Evolutionary conservation across 2,888 invertebrate species (phyloP).

Genomic region (Drosophila rellima): DNA sequence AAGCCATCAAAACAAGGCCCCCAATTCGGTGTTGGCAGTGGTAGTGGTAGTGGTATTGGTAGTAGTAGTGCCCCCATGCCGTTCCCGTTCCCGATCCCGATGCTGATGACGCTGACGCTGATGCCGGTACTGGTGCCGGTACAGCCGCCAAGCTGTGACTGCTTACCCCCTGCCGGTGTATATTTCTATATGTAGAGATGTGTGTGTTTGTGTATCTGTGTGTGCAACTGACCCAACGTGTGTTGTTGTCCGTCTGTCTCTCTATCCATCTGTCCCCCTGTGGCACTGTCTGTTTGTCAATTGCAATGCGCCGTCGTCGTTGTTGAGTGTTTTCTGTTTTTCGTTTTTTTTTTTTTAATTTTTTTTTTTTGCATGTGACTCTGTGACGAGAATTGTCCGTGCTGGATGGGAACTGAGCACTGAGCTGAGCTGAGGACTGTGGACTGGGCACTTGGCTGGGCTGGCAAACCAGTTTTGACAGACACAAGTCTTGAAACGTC

Average conservation of each 20-base stretch:
- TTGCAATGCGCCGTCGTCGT: slow-evolving; percentile 71
- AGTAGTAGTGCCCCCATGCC: slow-evolving; percentile 64
- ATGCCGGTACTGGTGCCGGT: slow-evolving; percentile 51
- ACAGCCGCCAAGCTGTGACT: slow-evolving; percentile 67
- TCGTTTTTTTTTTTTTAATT: slow-evolving; percentile 21
- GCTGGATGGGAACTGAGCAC: slow-evolving; percentile 65
- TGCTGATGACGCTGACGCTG: slow-evolving; percentile 10
- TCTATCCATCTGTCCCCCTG: slow-evolving; percentile 32
- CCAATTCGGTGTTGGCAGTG: slow-evolving; percentile 60
- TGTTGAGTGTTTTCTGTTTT: slow-evolving; percentile 49
- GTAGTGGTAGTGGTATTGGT: slow-evolving; percentile 31
- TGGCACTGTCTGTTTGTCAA: slow-evolving; percentile 70
- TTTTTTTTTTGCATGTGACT: slow-evolving; percentile 72
- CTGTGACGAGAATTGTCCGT: slow-evolving; percentile 79
- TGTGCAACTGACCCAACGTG: slow-evolving; percentile 80
- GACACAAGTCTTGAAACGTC: slow-evolving; percentile 81
- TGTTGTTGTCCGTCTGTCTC: slow-evolving; percentile 49
- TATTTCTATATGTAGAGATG: slow-evolving; percentile 9
- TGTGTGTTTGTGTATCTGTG: slow-evolving; percentile 10
- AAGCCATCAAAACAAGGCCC: slow-evolving; percentile 79
- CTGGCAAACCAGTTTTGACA: slow-evolving; percentile 80
- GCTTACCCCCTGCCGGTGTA: slow-evolving; percentile 69
- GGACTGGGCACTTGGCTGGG: slow-evolving; percentile 55
- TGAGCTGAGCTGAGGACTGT: slow-evolving; percentile 35
- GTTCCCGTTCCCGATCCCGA: slow-evolving; percentile 28